Evolutionary conservation across 2,797 vertebrate genomes (phyloP), one percentile per base, ranked within the genome.

Genomic region (Clarias platycephalus): DNA sequence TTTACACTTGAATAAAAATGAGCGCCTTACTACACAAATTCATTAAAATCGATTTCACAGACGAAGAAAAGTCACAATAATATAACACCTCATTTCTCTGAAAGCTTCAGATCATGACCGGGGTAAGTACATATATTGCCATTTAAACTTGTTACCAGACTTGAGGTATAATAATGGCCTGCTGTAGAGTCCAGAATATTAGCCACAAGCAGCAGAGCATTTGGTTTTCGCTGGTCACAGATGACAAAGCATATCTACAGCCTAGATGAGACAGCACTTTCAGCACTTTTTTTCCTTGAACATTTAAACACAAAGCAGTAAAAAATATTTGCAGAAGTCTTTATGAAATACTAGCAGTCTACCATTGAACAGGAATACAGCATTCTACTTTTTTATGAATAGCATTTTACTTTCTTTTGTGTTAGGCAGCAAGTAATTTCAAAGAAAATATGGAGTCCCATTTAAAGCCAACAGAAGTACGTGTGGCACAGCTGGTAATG

Each of bases 11-110:
- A 85, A 89, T 84, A 86, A 87, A 55, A 83, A 89, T 86, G 24
- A 80, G 9, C 2, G 28, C 18, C 37, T 89, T 86, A 26, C 26
- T 80, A 58, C 62, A 40, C 70, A 60, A 84, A 85, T 83, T 78
- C 83, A 90, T 87, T 68, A 64, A 75, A 88, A 90, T 85, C 72
- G 82, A 85, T 83, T 83, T 76, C 72, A 79, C 87, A 80, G 89
- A 18, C 34, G 7, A 80, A 12, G 53, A 24, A 53, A 71, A 83
- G 57, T 71, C 67, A 85, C 49, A 83, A 81, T 58, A 16, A 57
- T 28, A 26, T 40, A 40, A 24, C 22, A 57, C 55, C 66, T 40
- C 66, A 79, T 76, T 83, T 76, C 24, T 15, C 55, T 62, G 62
- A 84, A 80, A n/a, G 28, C 67, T 63, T 57, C 49, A 72, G 86